Evolutionary conservation across 1,140 invertebrate species (phyloP), one percentile per base, ranked within the genome.

Genomic region (Goniozus legneri): DNA sequence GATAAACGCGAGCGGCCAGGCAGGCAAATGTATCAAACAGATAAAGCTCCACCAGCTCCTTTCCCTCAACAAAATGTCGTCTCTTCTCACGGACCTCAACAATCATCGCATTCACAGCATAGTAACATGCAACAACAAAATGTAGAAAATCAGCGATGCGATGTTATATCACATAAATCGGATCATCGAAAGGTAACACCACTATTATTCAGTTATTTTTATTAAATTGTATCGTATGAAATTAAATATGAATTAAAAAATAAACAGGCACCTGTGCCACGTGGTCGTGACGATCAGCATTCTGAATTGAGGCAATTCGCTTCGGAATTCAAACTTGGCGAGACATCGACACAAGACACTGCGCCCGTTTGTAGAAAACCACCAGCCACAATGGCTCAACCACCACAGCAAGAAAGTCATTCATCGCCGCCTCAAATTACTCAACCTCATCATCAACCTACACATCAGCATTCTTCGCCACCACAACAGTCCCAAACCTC

Each of bases 281-380:
- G 64, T 57, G 69, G 63, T 18, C 64, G 79, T 48, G 79, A 82
- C 19, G 78, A 80, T 22, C 72, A 80, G 35, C 65, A 79, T 31
- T 66, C 75, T 15, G 80, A 83, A 30, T 45, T 83, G 8, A 79
- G 82, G 56, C 79, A 82, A 33, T 83, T 84, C 54, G 67, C 76
- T 14, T 60, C 76, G n/a, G 79, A 82, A 43, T 84, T 83, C 52
- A 80, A 82, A 64, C 55, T 83, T 13, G 61, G 64, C n/a, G 77
- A 80, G 16, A 47, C 66, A 39, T 53, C 64, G 20, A 10, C 54
- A 3, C 73, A 69, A 46, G 71, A 77, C 4, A 53, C 58, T 3
- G 52, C 58, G 13, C 52, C 52, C 16, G 47, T 64, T 46, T 50
- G 59, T 0, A 58, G 69, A 46, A 71, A 72, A 37, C 67, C 66